Base-by-base conservation (phyloP, 2,888 invertebrate genomes). In the Pocota personata region DNA sequence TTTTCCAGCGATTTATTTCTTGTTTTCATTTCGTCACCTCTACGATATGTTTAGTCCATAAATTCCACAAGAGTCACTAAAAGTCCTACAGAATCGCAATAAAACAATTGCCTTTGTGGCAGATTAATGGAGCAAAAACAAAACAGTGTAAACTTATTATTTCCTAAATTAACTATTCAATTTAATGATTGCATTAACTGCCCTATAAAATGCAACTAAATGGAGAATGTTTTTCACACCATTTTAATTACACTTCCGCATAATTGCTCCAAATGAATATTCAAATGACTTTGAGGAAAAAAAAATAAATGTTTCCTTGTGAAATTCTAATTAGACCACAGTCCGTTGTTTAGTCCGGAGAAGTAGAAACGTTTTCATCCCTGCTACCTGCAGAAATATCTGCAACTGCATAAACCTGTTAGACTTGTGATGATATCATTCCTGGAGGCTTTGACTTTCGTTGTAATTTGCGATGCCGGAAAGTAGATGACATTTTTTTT, bases 181-280 rank as follows among this genome's bases (percentile, higher is more conserved):
- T 40, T 58, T 46, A 48, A 62, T 62, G 43, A 43, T 57, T 48
- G 19, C 48, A 57, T 66, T 79, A 40, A 71, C 55, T 79, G 58
- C 5, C 8, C 30, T 24, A 50, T 71, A 71, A 62, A 62, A 27
- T 69, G 32, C 77, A 69, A 57, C 14, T 58, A 58, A 12, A 72
- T 66, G 14, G 21, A 19, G 50, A 57, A 48, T 35, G 27, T 16
- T 50, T 43, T 58, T 79, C 62, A 69, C 80, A 62, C 76, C 27
- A 55, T 64, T 75, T 62, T 10, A 67, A 46, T 64, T 50, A 50
- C 57, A 76, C 69, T 82, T 82, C 82, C 82, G 82, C 82, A 82
- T 76, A 69, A 69, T 32, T 76, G 57, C 62, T 57, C 69, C 30
- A 46, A 62, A 40, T 82, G 64, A 82, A 76, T 82, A 82, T 82